Evolutionary conservation across 2,888 invertebrate species (phyloP).

Genomic region (Amorpha juglandis): DNA sequence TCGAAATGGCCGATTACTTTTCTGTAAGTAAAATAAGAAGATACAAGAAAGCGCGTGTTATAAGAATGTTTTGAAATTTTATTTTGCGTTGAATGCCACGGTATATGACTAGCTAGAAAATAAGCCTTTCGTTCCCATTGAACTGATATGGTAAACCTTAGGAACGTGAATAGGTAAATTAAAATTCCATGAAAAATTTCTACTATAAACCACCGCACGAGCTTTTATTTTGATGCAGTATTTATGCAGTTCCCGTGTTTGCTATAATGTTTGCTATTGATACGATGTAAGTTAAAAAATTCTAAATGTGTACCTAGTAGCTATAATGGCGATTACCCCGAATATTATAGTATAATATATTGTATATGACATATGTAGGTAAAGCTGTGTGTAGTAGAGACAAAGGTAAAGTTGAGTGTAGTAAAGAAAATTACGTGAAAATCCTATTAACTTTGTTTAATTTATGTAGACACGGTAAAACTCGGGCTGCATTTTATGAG

Average conservation of each 20-base stretch:
- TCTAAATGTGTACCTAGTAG: too few relatives aligned
- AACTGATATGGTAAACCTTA: slow-evolving; percentile 26
- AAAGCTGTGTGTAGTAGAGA: too few relatives aligned
- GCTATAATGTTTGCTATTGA: not conserved
- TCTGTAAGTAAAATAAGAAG: not conserved
- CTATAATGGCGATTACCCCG: not conserved
- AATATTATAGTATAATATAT: too few relatives aligned
- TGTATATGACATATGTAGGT: too few relatives aligned
- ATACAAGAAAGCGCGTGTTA: not conserved
- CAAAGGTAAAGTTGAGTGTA: too few relatives aligned
- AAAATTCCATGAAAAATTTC: slow-evolving; percentile 11
- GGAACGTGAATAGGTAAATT: slow-evolving; percentile 25
- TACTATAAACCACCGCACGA: not conserved
- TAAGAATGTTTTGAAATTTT: not conserved
- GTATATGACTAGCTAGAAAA: slow-evolving; percentile 5
- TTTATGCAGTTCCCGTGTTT: slow-evolving; percentile 5
- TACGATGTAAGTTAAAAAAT: not conserved
- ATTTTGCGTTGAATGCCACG: slow-evolving; percentile 23
- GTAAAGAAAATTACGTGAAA: not conserved
- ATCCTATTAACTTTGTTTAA: slow-evolving; percentile 14
- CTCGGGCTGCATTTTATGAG: not conserved
- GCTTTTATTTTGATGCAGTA: slow-evolving; percentile 7
- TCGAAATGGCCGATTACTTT: not conserved
- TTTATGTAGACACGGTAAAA: not conserved
- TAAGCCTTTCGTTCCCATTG: slow-evolving; percentile 23